phyloP scores from a whole-genome alignment of 2,113 vertebrate species.

The Cheilinus undulatus region DNA sequence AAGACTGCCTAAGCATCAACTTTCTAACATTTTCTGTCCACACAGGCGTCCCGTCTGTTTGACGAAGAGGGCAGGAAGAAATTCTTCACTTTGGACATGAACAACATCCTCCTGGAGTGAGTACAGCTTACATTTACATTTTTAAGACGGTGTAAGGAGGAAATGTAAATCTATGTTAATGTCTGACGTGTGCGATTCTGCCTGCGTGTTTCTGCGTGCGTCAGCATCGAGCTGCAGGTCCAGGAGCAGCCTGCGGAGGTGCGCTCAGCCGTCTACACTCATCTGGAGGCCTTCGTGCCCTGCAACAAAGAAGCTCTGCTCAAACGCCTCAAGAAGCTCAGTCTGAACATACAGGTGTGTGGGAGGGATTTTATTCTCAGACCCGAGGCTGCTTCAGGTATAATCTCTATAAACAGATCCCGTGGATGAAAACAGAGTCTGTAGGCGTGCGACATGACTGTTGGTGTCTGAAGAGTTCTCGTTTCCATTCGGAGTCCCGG shows the following conservation, averaged over 20 bases:
- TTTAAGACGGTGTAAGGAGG: background rate
- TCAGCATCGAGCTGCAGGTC: conserved; percentile 96
- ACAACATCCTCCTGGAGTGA: conserved; percentile 99
- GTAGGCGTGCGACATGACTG: no score
- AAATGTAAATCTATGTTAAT: background rate
- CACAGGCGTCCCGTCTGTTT: conserved; percentile 94
- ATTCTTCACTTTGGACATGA: conserved; percentile 99
- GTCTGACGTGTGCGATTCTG: background rate
- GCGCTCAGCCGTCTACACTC: conserved; percentile 90
- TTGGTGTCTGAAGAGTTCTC: no score
- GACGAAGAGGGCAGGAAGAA: conserved; percentile 99
- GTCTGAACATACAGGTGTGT: conserved; percentile 95
- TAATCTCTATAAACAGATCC: background rate
- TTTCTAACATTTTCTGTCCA: background rate
- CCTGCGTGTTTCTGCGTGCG: conserved; percentile 15
- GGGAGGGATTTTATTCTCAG: background rate
- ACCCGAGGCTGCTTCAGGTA: background rate
- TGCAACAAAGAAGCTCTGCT: conserved; percentile 97
- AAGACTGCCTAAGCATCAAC: no score
- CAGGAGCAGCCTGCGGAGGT: conserved; percentile 89
- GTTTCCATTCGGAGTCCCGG: no score
- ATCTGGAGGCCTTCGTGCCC: conserved; percentile 97
- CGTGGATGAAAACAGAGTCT: no score
- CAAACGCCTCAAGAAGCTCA: conserved; percentile 97
- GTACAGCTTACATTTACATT: conserved; percentile 62